Percentiles rank a stretch among this genome's conserved stretches.
phyloP scores from a whole-genome alignment of 2,888 invertebrate genomes.

The Gastracanthus pulcherrimus region DNA sequence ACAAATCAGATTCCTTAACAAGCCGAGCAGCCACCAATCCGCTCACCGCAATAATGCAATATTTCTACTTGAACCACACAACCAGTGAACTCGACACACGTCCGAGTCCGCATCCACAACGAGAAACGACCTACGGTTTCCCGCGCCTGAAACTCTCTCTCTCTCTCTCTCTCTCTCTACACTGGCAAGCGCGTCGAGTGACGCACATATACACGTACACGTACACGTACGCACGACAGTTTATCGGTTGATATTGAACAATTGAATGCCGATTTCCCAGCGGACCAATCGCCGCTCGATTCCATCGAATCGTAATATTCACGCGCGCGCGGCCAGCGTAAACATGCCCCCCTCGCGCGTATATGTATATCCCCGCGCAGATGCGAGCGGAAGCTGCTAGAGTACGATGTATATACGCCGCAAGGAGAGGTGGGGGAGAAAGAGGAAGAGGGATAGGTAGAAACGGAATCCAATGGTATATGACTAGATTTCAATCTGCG shows the following conservation, averaged over 20 bases:
- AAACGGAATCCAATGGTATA: constrained; percentile 44
- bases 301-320: constrained; percentile 71
- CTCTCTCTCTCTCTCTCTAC: too few species aligned
- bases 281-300: constrained; percentile 61
- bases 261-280: constrained; percentile 74
- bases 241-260: constrained; percentile 68
- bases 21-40: too few species aligned
- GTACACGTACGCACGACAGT: constrained; percentile 51
- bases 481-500: constrained; percentile 67
- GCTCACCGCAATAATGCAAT: too few species aligned
- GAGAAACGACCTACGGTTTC: constrained; percentile 29
- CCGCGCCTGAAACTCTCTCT: background rate
- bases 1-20: too few species aligned
- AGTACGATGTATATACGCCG: background rate
- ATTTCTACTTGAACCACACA: too few species aligned
- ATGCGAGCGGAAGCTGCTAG: constrained; percentile 25
- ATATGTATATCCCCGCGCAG: constrained; percentile 57
- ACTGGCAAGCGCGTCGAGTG: background rate
- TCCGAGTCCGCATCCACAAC: too few species aligned
- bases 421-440: background rate
- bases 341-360: constrained; percentile 59
- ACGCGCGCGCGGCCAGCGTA: constrained; percentile 59
- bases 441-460: background rate
- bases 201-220: background rate
- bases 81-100: too few species aligned